Percentiles rank a stretch among this genome's conserved stretches.
phyloP scores from a whole-genome alignment of 2,113 vertebrate species.

The Boleophthalmus pectinirostris region DNA sequence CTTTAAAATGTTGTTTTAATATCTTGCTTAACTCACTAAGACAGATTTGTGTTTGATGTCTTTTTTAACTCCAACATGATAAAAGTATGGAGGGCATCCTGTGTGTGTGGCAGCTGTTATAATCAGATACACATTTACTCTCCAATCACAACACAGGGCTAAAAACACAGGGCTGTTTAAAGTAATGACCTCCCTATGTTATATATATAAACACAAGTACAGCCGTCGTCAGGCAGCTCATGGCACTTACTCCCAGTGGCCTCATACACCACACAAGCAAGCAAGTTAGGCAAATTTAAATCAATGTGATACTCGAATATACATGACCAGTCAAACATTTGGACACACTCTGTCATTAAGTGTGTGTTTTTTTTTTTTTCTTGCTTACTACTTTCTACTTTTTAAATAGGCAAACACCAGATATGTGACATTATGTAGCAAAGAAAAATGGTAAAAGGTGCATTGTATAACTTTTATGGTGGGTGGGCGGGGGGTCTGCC shows the following conservation, averaged over 20 bases:
- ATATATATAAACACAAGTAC: conserved; percentile 27
- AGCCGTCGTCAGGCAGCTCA: conserved; percentile 17
- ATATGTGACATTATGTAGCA: too few species aligned
- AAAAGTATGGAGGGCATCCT: conserved; percentile 8
- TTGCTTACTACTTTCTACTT: neutral
- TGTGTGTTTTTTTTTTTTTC: too few species aligned
- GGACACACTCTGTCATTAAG: too few species aligned
- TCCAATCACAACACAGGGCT: conserved; percentile 39
- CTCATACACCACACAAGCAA: neutral
- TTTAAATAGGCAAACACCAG: too few species aligned
- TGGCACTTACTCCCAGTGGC: conserved; percentile 23
- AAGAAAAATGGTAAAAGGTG: too few species aligned
- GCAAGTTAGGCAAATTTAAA: neutral
- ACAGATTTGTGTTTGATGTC: neutral
- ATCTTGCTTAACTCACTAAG: neutral
- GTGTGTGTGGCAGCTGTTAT: neutral
- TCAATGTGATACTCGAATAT: neutral
- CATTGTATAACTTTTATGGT: too few species aligned
- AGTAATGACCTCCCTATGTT: conserved; percentile 36
- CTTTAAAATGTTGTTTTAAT: too few species aligned
- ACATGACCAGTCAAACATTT: too few species aligned
- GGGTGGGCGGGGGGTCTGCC: too few species aligned
- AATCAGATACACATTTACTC: conserved; percentile 24
- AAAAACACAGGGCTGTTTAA: conserved; percentile 64
- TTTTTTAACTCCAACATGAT: neutral